These are phyloP conservation scores for Oscheius sp. DNA, from an alignment of 2,888 invertebrate species.

Conservation along the genomic window DNA sequence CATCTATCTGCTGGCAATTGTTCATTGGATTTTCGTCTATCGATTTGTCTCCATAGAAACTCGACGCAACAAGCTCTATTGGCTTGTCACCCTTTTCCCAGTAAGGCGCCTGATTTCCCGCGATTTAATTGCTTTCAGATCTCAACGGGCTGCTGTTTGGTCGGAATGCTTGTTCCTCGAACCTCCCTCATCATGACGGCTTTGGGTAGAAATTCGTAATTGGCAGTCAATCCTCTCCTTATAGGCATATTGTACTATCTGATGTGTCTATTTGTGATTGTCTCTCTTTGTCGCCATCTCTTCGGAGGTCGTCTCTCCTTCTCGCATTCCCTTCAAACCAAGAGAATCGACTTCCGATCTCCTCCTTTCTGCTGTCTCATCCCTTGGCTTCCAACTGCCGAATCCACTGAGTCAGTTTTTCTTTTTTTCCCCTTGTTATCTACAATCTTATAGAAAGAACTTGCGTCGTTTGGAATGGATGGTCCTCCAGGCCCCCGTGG, in stretches of 20 bases:
- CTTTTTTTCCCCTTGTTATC: background rate
- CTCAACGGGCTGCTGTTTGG: slow-evolving; percentile 58
- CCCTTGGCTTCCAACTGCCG: slow-evolving; percentile 57
- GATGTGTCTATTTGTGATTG: slow-evolving; percentile 65
- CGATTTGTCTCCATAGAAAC: slow-evolving; percentile 63
- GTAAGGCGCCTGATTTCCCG: slow-evolving; percentile 21
- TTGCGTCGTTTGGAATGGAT: slow-evolving; percentile 65
- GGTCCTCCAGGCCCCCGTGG: slow-evolving; percentile 68
- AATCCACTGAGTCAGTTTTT: slow-evolving; percentile 50
- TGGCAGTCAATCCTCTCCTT: no score
- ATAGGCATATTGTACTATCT: slow-evolving; percentile 68
- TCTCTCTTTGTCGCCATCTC: slow-evolving; percentile 63
- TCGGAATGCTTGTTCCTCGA: slow-evolving; percentile 66
- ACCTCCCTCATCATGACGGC: slow-evolving; percentile 62
- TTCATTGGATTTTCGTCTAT: slow-evolving; percentile 57
- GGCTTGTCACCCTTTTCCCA: slow-evolving; percentile 65
- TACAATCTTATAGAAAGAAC: slow-evolving; percentile 53
- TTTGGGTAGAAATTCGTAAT: no score
- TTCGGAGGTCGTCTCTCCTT: slow-evolving; percentile 52
- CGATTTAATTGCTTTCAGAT: slow-evolving; percentile 43
- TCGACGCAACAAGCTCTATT: slow-evolving; percentile 65
- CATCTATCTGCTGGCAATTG: slow-evolving; percentile 48
- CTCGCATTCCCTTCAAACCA: slow-evolving; percentile 45
- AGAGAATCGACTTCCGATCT: slow-evolving; percentile 60
- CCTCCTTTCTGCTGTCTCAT: slow-evolving; percentile 68